phyloP scores from a whole-genome alignment of 1,140 invertebrate species.

The Daktulosphaira vitifoliae region DNA sequence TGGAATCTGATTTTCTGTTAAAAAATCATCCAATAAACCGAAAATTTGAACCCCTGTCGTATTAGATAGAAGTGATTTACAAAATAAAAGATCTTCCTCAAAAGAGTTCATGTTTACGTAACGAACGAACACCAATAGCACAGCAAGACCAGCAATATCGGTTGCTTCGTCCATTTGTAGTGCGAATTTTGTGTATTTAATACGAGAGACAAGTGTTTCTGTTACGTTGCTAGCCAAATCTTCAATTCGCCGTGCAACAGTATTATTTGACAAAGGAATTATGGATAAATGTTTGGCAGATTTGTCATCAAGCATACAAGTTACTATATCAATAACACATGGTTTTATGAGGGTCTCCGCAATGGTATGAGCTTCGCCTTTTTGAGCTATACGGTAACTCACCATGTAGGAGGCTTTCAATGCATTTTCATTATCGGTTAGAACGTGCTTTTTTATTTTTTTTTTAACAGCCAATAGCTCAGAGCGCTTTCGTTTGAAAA shows the following conservation, averaged over 20 bases:
- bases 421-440: no score
- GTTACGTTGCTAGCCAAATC: conserved; percentile 7
- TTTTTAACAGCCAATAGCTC: no score
- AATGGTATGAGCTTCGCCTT: conserved; percentile 28
- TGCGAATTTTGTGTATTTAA: not conserved
- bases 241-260: conserved; percentile 6
- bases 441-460: no score
- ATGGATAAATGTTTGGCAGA: conserved; percentile 6
- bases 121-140: not conserved
- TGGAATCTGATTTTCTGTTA: conserved; percentile 13
- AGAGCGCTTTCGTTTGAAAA: no score
- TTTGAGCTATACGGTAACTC: no score
- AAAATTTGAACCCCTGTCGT: conserved; percentile 2
- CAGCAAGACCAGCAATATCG: no score
- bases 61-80: not conserved
- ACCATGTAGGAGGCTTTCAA: no score
- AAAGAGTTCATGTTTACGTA: not conserved
- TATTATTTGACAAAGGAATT: conserved; percentile 34
- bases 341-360: not conserved
- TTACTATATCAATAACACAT: no score
- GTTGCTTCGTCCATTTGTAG: not conserved
- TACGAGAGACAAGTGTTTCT: not conserved
- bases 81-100: not conserved
- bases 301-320: no score
- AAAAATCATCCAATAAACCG: conserved; percentile 12